Percentiles rank a stretch among this genome's conserved stretches.
phyloP scores from a whole-genome alignment of 2,797 vertebrate species.

The Tarsius wallacei region DNA sequence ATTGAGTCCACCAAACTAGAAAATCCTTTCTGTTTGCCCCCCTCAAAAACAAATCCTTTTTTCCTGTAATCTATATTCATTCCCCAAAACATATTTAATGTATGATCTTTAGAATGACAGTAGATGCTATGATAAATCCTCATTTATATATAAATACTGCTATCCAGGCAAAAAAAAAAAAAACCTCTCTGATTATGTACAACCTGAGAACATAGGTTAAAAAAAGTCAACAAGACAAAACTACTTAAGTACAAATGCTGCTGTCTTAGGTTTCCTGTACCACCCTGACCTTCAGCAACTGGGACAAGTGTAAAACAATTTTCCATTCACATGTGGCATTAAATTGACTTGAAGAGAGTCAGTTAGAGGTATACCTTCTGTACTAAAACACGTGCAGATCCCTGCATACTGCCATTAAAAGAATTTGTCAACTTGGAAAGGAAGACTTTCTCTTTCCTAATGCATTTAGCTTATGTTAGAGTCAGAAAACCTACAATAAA shows the following conservation, averaged over 20 bases:
- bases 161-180: background rate
- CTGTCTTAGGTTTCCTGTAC: background rate
- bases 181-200: background rate
- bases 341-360: slow-evolving; percentile 22
- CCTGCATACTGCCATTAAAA: background rate
- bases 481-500: background rate
- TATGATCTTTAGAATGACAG: background rate
- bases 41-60: slow-evolving; percentile 10
- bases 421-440: background rate
- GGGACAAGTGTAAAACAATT: background rate
- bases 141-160: background rate
- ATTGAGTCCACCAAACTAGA: slow-evolving; percentile 28
- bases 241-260: background rate
- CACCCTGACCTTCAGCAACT: background rate
- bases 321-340: background rate
- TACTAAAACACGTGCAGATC: background rate
- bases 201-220: background rate
- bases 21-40: background rate
- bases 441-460: background rate
- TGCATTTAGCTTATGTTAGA: background rate
- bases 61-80: background rate
- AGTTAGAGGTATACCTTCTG: background rate
- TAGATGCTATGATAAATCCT: background rate
- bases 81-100: slow-evolving; percentile 4
- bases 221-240: background rate